These are phyloP conservation scores for Budorcas taxicolor DNA, from an alignment of 2,113 vertebrate species.

Conservation along the genomic window DNA sequence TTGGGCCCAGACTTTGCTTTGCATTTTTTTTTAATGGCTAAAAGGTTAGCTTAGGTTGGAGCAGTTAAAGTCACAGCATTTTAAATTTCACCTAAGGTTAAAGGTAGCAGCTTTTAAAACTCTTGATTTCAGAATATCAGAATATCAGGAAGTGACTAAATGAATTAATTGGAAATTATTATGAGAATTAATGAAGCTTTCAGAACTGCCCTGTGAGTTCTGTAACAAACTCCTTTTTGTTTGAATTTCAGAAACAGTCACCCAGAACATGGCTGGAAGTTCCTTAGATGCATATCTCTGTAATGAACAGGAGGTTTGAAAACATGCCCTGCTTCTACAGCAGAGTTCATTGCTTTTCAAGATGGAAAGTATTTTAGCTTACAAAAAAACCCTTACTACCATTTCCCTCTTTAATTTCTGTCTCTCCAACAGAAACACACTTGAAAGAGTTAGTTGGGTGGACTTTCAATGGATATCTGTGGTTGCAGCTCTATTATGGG, in stretches of 20 bases:
- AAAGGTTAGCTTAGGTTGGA: neutral
- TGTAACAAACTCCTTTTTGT: conserved; percentile 55
- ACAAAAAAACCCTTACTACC: neutral
- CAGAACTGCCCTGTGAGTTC: conserved; percentile 9
- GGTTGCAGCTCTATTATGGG: neutral
- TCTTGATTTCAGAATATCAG: conserved; percentile 31
- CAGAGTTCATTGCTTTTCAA: neutral
- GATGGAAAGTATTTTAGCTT: conserved; percentile 21
- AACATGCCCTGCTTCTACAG: neutral
- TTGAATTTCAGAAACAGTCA: conserved; percentile 52
- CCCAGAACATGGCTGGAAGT: conserved; percentile 32
- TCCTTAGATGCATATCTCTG: conserved; percentile 52
- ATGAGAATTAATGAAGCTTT: conserved; percentile 51
- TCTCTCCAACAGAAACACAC: neutral
- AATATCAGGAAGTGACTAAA: conserved; percentile 62
- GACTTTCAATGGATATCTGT: neutral
- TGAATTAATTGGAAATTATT: conserved; percentile 63
- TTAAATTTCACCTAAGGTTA: neutral
- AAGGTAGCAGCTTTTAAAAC: conserved; percentile 24
- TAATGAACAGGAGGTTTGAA: conserved; percentile 44
- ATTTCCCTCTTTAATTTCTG: neutral
- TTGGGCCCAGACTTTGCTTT: neutral
- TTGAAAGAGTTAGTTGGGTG: neutral
- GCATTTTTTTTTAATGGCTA: neutral
- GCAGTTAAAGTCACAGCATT: neutral